A percentile compares a stretch with the other conserved stretches of the same genome.
Conservation (phyloP, 2,113 vertebrate species). For the Alethe diademata region DNA sequence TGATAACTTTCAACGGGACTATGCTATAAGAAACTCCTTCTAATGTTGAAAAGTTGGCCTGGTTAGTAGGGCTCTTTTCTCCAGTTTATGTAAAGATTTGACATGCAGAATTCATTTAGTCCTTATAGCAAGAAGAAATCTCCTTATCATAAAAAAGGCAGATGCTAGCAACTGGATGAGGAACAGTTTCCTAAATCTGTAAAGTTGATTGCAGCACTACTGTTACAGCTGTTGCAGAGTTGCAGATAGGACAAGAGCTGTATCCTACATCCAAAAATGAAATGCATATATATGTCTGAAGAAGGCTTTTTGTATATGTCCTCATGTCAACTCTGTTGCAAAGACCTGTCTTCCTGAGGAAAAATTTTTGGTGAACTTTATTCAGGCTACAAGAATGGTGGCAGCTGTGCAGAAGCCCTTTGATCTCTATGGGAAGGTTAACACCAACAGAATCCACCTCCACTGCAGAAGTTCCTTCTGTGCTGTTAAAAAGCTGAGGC, state of each 20-base stretch:
- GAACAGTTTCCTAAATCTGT: neutral
- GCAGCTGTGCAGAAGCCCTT: neutral
- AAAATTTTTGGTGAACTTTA: neutral
- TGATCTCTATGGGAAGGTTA: neutral
- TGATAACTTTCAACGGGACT: neutral
- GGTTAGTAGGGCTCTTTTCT: neutral
- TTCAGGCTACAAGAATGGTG: neutral
- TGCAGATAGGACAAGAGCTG: neutral
- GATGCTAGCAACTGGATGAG: neutral
- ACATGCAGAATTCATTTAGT: neutral
- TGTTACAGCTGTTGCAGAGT: neutral
- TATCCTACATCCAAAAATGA: neutral
- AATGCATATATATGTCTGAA: fast-evolving
- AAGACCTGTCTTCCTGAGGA: neutral
- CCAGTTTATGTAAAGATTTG: neutral
- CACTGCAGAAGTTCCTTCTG: neutral
- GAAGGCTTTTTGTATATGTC: neutral
- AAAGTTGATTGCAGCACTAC: neutral
- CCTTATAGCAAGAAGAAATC: neutral
- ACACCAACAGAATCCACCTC: neutral
- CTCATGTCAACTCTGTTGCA: neutral
- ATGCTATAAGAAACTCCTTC: neutral
- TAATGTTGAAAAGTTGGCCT: neutral
- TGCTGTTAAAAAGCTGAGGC: neutral
- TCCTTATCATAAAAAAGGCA: neutral